A percentile compares a stretch with the other conserved stretches of the same genome.
Conservation (phyloP, 2,888 invertebrate genomes). For the Polyommatus iphigenia region DNA sequence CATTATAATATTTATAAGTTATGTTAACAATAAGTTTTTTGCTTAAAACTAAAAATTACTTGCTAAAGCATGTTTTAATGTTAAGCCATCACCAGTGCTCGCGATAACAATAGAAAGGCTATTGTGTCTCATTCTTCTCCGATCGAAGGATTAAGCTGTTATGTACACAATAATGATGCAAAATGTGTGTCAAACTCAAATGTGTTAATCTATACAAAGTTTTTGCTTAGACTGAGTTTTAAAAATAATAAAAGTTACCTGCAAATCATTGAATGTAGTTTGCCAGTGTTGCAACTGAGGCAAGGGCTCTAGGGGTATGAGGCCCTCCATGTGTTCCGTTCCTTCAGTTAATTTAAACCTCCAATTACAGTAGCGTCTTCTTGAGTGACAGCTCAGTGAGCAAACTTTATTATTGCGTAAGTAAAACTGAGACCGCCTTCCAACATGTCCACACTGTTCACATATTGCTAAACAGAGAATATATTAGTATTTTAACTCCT, state of each 20-base stretch:
- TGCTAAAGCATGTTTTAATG: too few species aligned
- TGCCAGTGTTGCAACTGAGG: conserved; percentile 76
- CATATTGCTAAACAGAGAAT: conserved; percentile 63
- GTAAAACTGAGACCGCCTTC: conserved; percentile 67
- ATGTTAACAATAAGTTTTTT: too few species aligned
- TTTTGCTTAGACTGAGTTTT: not conserved
- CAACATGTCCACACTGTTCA: conserved; percentile 70
- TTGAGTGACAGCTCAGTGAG: conserved; percentile 64
- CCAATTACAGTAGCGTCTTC: conserved; percentile 62
- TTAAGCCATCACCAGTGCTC: too few species aligned
- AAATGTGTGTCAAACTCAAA: not conserved
- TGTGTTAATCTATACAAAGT: too few species aligned
- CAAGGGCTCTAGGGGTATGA: conserved; percentile 73
- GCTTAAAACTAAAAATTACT: too few species aligned
- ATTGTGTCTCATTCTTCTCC: too few species aligned
- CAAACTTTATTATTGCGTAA: conserved; percentile 67
- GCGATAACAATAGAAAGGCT: too few species aligned
- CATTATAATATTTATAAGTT: too few species aligned
- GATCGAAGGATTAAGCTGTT: too few species aligned
- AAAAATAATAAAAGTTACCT: conserved; percentile 48
- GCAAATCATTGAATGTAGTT: conserved; percentile 62
- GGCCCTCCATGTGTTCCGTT: conserved; percentile 71
- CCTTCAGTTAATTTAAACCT: conserved; percentile 73
- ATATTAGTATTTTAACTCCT: not conserved
- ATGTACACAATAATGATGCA: not conserved